These are phyloP conservation scores for Theocolax elegans DNA, from an alignment of 1,140 invertebrate genomes.

Conservation along the genomic window DNA sequence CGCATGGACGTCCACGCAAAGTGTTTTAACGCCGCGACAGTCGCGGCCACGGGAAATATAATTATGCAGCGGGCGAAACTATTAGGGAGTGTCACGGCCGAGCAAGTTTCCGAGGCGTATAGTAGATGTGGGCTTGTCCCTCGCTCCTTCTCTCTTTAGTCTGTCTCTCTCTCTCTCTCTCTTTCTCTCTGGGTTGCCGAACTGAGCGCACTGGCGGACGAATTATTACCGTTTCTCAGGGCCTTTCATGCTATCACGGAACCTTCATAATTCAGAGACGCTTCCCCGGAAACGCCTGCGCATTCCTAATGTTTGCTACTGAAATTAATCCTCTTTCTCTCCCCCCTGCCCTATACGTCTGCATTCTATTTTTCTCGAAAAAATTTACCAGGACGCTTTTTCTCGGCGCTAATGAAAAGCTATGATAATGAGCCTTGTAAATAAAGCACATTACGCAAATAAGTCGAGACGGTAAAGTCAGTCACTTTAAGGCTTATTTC, in stretches of 20 bases:
- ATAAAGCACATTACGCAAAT: neutral
- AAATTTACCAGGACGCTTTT: no score
- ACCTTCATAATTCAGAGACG: conserved; percentile 22
- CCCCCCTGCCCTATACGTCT: neutral
- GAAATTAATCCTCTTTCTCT: conserved; percentile 24
- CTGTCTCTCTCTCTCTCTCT: no score
- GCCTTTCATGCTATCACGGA: conserved; percentile 13
- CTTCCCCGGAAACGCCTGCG: neutral
- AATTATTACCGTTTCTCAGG: conserved; percentile 31
- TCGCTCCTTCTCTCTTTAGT: no score
- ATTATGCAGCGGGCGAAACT: conserved; percentile 54
- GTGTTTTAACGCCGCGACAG: conserved; percentile 47
- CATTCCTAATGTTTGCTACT: conserved; percentile 7
- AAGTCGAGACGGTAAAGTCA: neutral
- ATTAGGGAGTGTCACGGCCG: conserved; percentile 50
- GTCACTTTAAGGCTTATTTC: neutral
- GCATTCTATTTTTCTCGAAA: neutral
- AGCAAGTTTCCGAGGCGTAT: conserved; percentile 44
- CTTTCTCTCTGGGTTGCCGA: no score
- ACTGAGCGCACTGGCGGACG: neutral
- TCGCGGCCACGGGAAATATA: conserved; percentile 49
- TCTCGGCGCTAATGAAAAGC: neutral
- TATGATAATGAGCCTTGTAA: neutral
- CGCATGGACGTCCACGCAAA: neutral
- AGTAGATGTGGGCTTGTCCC: no score